Percentiles rank a stretch among this genome's conserved stretches.
phyloP scores from a whole-genome alignment of 1,140 invertebrate species.

The Leptoteleia sp. region DNA sequence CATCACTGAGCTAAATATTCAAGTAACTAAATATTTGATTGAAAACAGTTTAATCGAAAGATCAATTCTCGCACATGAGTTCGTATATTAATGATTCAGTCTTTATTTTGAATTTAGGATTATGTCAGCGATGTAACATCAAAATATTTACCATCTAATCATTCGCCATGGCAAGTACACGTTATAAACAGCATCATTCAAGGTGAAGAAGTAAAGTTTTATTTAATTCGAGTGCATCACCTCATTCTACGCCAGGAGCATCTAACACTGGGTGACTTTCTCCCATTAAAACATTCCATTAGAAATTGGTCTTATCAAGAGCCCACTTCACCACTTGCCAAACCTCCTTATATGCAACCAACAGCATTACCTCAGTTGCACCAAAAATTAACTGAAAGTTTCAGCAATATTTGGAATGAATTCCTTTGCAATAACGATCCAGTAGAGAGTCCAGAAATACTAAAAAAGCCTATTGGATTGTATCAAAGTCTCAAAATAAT shows the following conservation, averaged over 20 bases:
- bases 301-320: conserved; percentile 76
- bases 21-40: conserved; percentile 79
- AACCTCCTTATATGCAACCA: conserved; percentile 83
- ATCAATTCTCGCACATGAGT: too few relatives aligned
- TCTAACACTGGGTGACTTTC: conserved; percentile 87
- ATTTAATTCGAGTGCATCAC: conserved; percentile 89
- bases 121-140: conserved; percentile 89
- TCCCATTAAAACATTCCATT: conserved; percentile 84
- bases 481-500: conserved; percentile 83
- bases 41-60: too few relatives aligned
- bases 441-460: conserved; percentile 84
- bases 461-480: conserved; percentile 83
- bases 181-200: conserved; percentile 84
- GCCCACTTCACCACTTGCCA: conserved; percentile 80
- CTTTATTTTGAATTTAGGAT: conserved; percentile 81
- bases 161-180: conserved; percentile 91
- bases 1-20: conserved; percentile 87
- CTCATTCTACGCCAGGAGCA: conserved; percentile 86
- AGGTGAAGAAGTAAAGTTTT: conserved; percentile 84
- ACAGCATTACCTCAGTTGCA: conserved; percentile 85
- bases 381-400: conserved; percentile 84
- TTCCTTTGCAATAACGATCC: conserved; percentile 90
- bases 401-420: conserved; percentile 90
- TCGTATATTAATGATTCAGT: not conserved
- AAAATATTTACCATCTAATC: conserved; percentile 86